phyloP scores from a whole-genome alignment of 2,888 invertebrate genomes.

The Acronicta alni region DNA sequence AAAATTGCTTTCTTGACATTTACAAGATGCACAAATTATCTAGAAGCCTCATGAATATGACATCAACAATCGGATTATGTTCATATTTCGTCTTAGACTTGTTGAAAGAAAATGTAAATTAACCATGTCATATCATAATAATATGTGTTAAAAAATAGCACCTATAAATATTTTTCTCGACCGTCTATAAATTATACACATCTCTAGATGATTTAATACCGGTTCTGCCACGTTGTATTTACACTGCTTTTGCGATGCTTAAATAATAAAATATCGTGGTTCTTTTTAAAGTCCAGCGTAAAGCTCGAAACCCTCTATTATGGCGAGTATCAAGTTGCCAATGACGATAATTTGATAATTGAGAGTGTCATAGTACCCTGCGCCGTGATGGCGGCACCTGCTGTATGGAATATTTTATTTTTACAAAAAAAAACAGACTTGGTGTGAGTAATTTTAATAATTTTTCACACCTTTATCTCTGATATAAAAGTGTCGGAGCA shows the following conservation, averaged over 20 bases:
- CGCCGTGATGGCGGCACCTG: slow-evolving; percentile 65
- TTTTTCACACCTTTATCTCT: slow-evolving; percentile 45
- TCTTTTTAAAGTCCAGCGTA: slow-evolving; percentile 77
- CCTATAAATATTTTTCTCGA: slow-evolving; percentile 61
- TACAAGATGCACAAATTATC: slow-evolving; percentile 59
- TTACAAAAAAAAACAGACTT: slow-evolving; percentile 18
- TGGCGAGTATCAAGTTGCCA: slow-evolving; percentile 75
- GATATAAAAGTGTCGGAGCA: slow-evolving; percentile 39
- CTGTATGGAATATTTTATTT: slow-evolving; percentile 46
- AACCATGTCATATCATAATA: slow-evolving; percentile 55
- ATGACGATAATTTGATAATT: slow-evolving; percentile 84
- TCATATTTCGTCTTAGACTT: slow-evolving; percentile 56
- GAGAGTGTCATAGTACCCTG: slow-evolving; percentile 72
- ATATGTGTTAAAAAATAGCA: slow-evolving; percentile 61
- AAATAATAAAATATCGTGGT: slow-evolving; percentile 74
- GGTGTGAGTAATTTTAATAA: slow-evolving; percentile 43
- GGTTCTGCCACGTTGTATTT: slow-evolving; percentile 75
- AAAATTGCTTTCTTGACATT: slow-evolving; percentile 60
- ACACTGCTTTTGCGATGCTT: slow-evolving; percentile 75
- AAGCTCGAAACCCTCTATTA: slow-evolving; percentile 77
- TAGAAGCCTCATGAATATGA: slow-evolving; percentile 63
- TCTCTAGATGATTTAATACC: slow-evolving; percentile 74
- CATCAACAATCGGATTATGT: slow-evolving; percentile 68
- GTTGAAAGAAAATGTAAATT: slow-evolving; percentile 69
- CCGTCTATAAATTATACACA: slow-evolving; percentile 67